Evolutionary conservation across 1,140 invertebrate species (phyloP), one percentile per base, ranked within the genome.

Genomic region (Lethocerus indicus): DNA sequence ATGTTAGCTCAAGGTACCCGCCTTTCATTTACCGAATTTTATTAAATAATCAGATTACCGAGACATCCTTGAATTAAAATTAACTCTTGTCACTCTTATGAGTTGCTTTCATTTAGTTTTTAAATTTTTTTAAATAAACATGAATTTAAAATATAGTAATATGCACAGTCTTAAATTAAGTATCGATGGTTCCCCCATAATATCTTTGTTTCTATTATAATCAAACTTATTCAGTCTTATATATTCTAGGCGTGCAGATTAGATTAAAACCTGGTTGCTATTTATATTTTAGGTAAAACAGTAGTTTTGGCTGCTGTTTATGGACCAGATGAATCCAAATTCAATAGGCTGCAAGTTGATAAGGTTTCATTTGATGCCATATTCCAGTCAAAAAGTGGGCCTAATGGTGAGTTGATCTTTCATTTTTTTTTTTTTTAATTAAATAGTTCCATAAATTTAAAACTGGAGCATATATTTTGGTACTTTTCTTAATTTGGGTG

Each of bases 271-370:
- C 44, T 50, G 47, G 43, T 36, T 52, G 37, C 25, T 40, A 28
- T 35, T 36, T 35, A 37, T 53, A 14, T 71, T 70, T 57, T 58
- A 84, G 87, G 86, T 32, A 73, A 83, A 50, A 88, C 86, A 25
- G 73, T 79, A 36, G 73, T 83, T 1, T 64, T 86, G 24, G 78
- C 76, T 35, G 79, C 80, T 51, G 71, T 90, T 20, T 84, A 90
- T 70, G 89, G 89, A 0, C 88, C 89, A 1, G 64, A 80, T 9
- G 87, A 92, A 67, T 76, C 79, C 3, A 86, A 78, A 63, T 65
- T 75, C 42, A 73, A 77, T 41, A 88, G 82, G 66, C 76, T 87
- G 56, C 70, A 78, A 47, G 76, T 83, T 47, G 83, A 89, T 50
- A 83, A 78, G 67, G 78, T 83, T 6, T 75, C 70, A 32, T 61